Evolutionary conservation across 2,797 vertebrate species (phyloP), one percentile per base, ranked within the genome.

Genomic region (Limosa lapponica): DNA sequence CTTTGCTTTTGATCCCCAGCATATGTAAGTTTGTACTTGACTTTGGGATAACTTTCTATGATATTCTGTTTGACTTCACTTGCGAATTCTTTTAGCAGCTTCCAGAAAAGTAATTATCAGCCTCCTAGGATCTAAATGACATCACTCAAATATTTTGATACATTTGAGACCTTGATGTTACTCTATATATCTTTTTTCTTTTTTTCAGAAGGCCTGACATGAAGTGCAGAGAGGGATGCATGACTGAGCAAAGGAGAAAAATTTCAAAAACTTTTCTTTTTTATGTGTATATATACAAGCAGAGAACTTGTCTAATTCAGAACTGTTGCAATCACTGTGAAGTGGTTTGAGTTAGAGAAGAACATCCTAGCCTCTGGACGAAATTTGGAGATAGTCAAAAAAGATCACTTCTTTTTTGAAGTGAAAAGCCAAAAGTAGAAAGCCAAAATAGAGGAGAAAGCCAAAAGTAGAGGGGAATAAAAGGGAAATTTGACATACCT

Each of bases 341-440:
- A 75, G 12, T 14, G 13, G 8, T 25, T 72, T 73, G 54, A 82
- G 34, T 25, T 79, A 32, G 24, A 89, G 52, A 72, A 77, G 18
- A 0, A 0, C 49, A 72, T 19, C 15, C n/a, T 3, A 13, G 14
- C 8, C 58, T 67, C 43, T 67, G 36, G 19, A 48, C 11, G 65
- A 64, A 75, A 61, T 28, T 14, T 92, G 17, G n/a, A 87, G 18
- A 16, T 8, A 30, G 36, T 73, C 19, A 24, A 37, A 44, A 72
- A 55, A 51, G 27, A 64, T 51, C 3, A 28, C 7, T 78, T 86
- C 24, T 69, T 69, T 52, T 52, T 30, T 30, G 51, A 52, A 52
- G 27, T 52, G 51, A 51, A 57, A 90, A 69, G 30, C 22, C 8
- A 46, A 25, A 91, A 87, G 15, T 13, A 36, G 16, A 41, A 87